A percentile compares a stretch with the other conserved stretches of the same genome.
phyloP scores from a whole-genome alignment of 1,140 invertebrate species.

The Globodera ellingtonae region DNA sequence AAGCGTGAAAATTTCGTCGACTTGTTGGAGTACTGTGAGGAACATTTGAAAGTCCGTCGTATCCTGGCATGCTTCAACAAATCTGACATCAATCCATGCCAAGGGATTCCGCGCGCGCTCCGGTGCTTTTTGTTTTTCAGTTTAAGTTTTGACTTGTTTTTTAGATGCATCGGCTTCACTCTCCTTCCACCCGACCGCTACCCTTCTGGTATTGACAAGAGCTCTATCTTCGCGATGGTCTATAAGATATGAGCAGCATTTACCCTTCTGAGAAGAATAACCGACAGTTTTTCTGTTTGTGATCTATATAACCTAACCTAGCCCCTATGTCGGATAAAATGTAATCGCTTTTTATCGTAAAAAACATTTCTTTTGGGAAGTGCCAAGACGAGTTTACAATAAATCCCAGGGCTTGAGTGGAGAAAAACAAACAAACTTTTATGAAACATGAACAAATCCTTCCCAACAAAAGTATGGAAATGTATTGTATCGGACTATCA shows the following conservation, averaged over 20 bases:
- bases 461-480: no score
- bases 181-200: conserved; percentile 43
- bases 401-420: no score
- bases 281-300: no score
- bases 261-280: no score
- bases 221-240: conserved; percentile 47
- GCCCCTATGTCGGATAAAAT: no score
- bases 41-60: conserved; percentile 37
- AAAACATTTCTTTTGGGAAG: no score
- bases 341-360: no score
- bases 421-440: no score
- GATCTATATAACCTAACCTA: no score
- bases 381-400: no score
- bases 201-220: conserved; percentile 47
- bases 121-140: conserved; percentile 8
- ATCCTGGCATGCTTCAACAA: conserved; percentile 51
- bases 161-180: conserved; percentile 52
- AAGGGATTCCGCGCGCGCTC: conserved; percentile 48
- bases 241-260: conserved; percentile 38
- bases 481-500: no score
- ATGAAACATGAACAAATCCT: no score
- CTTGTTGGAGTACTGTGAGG: conserved; percentile 49
- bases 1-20: conserved; percentile 41
- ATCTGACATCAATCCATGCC: conserved; percentile 41
- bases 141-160: not conserved